Evolutionary conservation across 2,888 invertebrate species (phyloP), one percentile per base, ranked within the genome.

Genomic region (Lasioglossum oenotherae): DNA sequence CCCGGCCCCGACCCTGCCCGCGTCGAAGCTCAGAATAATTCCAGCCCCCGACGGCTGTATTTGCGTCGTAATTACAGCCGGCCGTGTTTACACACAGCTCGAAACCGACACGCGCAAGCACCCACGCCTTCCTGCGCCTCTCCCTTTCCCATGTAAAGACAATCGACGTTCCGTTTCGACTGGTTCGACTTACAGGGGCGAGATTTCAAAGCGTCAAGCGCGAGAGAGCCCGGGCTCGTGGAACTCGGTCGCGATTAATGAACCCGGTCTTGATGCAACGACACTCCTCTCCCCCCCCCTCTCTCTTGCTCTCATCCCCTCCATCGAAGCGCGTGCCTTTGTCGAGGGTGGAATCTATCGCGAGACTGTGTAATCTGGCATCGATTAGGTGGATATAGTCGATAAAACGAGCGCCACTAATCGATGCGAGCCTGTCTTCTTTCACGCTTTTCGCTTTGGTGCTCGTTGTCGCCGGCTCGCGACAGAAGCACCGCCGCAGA

Each of bases 131-230:
- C 46, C 74, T 19, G 31, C 16, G 3, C 16, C 8, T 19, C 67
- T 31, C 35, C 67, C 35, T 16, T 67, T 16, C 67, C 67, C 35
- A 31, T 19, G 31, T 16, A 31, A 81, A 78, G 74, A 75, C 78
- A 78, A 67, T 79, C 79, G 64, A 16, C 35, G 72, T 44, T 60
- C 57, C 84, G 44, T 79, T 79, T 79, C 74, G 72, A 60, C 74
- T 69, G n/a, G 64, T 74, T 69, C 73, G 69, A 53, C 74, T 57
- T 73, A 27, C 76, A 31, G 74, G n/a, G 12, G 41, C 35, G 67
- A 74, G 76, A 85, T 80, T 84, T 84, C 85, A 84, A 78, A 84
- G 80, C 83, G 60, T 85, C 60, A 81, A 81, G 72, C 57, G 78
- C 73, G 67, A 72, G 75, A 38, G 53, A 16, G 75, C 67, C 19